A percentile compares a stretch with the other conserved stretches of the same genome.
Evolutionary conservation across 2,113 vertebrate genomes (phyloP).

Genomic region (Halcyon malimbica): DNA sequence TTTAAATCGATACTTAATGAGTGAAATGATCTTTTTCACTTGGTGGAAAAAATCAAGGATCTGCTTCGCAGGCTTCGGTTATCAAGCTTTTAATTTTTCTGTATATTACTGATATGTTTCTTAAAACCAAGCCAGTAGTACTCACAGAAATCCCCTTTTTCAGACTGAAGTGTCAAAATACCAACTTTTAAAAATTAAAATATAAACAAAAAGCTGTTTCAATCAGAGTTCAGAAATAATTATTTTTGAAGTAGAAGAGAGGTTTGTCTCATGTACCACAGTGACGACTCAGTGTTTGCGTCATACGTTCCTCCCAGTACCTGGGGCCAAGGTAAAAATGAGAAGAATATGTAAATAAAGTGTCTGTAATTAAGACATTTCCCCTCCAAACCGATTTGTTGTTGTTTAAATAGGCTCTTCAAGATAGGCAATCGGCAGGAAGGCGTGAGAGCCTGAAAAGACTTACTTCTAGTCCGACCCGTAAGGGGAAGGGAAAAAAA

Average conservation of each 20-base stretch:
- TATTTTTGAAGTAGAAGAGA: background rate
- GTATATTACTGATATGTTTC: background rate
- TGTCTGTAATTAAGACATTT: background rate
- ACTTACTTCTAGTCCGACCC: background rate
- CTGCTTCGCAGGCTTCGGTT: background rate
- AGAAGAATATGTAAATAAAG: background rate
- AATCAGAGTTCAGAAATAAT: background rate
- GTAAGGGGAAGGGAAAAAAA: fast-evolving
- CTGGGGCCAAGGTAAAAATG: background rate
- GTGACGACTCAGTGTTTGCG: fast-evolving
- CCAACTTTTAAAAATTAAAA: background rate
- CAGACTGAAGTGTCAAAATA: background rate
- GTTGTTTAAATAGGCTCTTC: background rate
- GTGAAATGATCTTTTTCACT: background rate
- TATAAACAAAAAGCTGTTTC: background rate
- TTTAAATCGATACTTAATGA: background rate
- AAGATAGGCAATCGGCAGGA: fast-evolving
- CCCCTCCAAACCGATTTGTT: background rate
- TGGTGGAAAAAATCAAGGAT: background rate
- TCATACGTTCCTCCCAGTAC: background rate
- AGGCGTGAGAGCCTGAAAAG: background rate
- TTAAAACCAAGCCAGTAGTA: background rate
- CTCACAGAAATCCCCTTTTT: background rate
- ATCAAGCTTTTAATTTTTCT: background rate
- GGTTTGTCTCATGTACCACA: fast-evolving